Evolutionary conservation across 2,113 vertebrate species (phyloP).

Genomic region (Drymodes brunneopygia): DNA sequence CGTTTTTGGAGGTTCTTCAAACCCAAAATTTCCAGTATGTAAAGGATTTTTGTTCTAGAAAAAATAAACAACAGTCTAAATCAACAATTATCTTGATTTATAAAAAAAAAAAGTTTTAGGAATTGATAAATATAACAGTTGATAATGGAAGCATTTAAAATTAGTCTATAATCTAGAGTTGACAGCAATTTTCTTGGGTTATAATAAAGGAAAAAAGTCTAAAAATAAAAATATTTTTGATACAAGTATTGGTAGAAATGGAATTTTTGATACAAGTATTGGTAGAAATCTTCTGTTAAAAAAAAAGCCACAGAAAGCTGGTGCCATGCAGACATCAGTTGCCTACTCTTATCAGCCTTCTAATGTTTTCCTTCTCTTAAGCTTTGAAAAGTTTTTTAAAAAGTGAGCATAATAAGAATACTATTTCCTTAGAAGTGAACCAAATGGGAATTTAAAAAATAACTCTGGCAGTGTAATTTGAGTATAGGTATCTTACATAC

Average conservation of each 20-base stretch:
- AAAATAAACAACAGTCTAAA: neutral
- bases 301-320: neutral
- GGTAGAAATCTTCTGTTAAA: neutral
- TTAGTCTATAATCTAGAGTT: neutral
- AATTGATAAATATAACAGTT: neutral
- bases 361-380: neutral
- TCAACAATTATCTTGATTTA: neutral
- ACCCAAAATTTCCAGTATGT: neutral
- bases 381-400: neutral
- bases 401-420: neutral
- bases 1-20: neutral
- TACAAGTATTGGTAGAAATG: no score
- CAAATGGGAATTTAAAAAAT: neutral
- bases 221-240: neutral
- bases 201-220: neutral
- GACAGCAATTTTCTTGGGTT: neutral
- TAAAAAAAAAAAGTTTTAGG: neutral
- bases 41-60: neutral
- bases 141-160: neutral
- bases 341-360: neutral
- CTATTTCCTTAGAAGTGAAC: neutral
- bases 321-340: neutral
- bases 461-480: neutral
- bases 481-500: neutral
- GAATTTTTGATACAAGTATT: neutral